These are phyloP conservation scores for Pipistrellus pygmaeus DNA, from an alignment of 2,797 vertebrate species.

Conservation along the genomic window DNA sequence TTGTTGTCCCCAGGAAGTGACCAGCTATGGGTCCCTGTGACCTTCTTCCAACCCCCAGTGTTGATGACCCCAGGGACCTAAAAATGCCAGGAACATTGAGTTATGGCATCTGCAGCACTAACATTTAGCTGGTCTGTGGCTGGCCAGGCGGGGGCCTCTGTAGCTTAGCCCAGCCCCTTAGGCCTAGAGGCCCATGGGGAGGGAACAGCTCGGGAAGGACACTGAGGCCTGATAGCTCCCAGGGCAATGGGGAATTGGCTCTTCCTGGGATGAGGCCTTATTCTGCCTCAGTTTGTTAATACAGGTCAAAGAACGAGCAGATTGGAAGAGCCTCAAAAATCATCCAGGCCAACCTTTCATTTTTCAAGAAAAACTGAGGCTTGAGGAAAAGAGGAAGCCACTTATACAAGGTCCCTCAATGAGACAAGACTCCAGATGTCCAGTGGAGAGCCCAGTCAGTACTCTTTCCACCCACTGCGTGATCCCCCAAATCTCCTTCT, in stretches of 20 bases:
- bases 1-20: constrained; percentile 3
- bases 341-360: neutral
- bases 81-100: constrained; percentile 42
- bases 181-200: neutral
- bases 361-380: constrained; percentile 48
- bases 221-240: neutral
- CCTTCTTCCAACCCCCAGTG: neutral
- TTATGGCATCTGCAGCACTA: neutral
- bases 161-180: neutral
- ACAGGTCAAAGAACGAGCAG: neutral
- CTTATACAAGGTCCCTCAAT: neutral
- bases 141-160: neutral
- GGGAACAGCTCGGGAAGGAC: neutral
- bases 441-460: neutral
- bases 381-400: neutral
- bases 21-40: neutral
- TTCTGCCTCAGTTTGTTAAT: neutral
- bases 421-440: neutral
- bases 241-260: neutral
- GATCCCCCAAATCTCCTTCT: neutral
- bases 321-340: neutral
- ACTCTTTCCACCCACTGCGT: neutral
- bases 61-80: neutral
- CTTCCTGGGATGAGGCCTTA: neutral
- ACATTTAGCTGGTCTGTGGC: constrained; percentile 36